phyloP scores from a whole-genome alignment of 2,888 invertebrate species.

The Ochropleura leucogaster region DNA sequence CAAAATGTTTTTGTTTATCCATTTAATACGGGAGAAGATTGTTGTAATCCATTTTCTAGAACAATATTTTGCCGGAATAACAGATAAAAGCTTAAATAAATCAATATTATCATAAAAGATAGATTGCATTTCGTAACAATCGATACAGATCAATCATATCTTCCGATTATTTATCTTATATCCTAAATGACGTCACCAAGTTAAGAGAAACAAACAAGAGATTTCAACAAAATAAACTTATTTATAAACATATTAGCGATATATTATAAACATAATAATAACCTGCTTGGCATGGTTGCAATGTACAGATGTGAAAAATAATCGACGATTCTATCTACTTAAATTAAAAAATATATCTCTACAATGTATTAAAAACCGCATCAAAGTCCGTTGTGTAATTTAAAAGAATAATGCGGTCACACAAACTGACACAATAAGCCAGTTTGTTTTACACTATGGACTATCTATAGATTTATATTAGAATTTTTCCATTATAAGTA shows the following conservation, averaged over 20 bases:
- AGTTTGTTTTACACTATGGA: background rate
- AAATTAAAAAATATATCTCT: background rate
- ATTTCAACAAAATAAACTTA: background rate
- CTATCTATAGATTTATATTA: background rate
- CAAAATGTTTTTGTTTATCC: background rate
- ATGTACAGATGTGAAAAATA: background rate
- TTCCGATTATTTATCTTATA: slow-evolving; percentile 21
- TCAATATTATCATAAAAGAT: background rate
- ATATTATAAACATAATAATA: too few relatives aligned
- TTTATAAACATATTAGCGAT: background rate
- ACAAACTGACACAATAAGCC: background rate
- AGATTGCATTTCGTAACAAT: background rate
- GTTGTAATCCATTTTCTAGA: background rate
- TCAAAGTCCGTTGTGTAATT: background rate
- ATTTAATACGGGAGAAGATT: slow-evolving; percentile 1
- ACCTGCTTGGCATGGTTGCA: background rate
- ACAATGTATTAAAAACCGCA: background rate
- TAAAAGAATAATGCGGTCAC: background rate
- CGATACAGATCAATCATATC: slow-evolving; percentile 28
- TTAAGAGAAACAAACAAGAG: background rate
- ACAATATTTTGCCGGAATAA: background rate
- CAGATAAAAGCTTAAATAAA: slow-evolving; percentile 9
- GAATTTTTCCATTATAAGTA: slow-evolving; percentile 5
- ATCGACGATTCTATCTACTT: background rate
- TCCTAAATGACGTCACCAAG: slow-evolving; percentile 4